Base-by-base conservation (phyloP, 2,113 vertebrate genomes). In the Nannobrachium achirus region DNA sequence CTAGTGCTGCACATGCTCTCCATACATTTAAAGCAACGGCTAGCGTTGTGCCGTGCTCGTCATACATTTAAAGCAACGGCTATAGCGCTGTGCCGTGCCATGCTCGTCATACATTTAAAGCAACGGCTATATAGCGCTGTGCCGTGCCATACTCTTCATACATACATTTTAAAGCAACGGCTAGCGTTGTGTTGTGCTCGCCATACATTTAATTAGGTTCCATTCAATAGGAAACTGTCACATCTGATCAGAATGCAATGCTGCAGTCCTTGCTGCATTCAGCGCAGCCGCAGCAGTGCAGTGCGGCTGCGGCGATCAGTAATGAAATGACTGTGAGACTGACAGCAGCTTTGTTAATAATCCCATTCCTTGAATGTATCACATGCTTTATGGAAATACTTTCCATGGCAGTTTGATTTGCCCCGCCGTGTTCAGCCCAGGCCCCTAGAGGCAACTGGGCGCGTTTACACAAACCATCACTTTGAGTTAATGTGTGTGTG, bases 181-280 rank as follows among this genome's bases (percentile, higher is more conserved):
- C n/a, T n/a, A n/a, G n/a, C n/a, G n/a, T n/a, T n/a, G n/a, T n/a
- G n/a, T n/a, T n/a, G 25, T 3, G 25, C 25, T 3, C 25, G 3
- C 25, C 25, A 52, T 57, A 42, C 67, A 71, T 86, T 86, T 73
- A 59, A 75, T 87, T 75, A 69, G 69, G 84, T 86, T 81, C 78
- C 62, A 84, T 85, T 71, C 76, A 82, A 83, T 75, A 83, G 25
- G 68, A 81, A 85, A 79, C 62, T 66, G 79, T 86, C 83, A 66
- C 73, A 58, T 77, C 71, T 78, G 76, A 87, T 84, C 61, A 84
- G 66, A 3, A 69, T 82, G 57, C 56, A 77, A 68, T 69, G 69
- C 55, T 56, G 56, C 48, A 45, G 1, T 33, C 68, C 81, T 61
- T 42, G 14, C 79, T 10, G 16, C 74, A 69, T 61, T 56, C 52